phyloP scores from a whole-genome alignment of 2,888 invertebrate genomes.

The Trichogramma dendrolimi region DNA sequence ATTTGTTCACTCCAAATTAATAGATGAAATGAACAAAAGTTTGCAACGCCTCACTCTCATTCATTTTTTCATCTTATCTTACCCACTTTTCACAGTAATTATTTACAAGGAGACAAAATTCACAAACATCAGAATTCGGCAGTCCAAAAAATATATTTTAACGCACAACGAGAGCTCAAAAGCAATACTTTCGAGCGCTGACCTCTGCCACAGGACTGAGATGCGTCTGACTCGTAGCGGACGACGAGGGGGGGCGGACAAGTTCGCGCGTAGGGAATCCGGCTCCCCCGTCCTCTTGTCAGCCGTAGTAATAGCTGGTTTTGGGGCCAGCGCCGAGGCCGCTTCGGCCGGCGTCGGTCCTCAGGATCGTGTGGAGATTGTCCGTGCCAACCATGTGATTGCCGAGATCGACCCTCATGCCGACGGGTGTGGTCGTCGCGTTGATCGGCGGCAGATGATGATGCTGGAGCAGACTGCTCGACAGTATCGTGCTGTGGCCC shows the following conservation, averaged over 20 bases:
- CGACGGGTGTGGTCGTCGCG: conserved; percentile 23
- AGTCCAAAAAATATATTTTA: neutral
- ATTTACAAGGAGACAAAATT: neutral
- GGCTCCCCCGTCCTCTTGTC: conserved; percentile 61
- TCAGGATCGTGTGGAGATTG: conserved; percentile 45
- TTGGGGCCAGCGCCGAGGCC: conserved; percentile 24
- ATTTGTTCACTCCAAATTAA: no score
- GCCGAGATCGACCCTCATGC: conserved; percentile 48
- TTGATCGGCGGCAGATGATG: no score
- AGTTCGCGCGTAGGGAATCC: conserved; percentile 35
- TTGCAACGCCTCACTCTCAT: no score
- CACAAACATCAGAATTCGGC: neutral
- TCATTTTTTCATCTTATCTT: no score
- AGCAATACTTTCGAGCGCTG: conserved; percentile 50
- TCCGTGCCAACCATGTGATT: conserved; percentile 51
- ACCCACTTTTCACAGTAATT: no score
- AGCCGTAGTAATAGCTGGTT: conserved; percentile 64
- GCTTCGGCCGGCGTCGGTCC: conserved; percentile 10
- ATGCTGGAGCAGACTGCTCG: neutral
- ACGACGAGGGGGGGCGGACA: conserved; percentile 41
- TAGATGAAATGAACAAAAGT: no score
- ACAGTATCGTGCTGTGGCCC: conserved; percentile 21
- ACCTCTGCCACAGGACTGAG: conserved; percentile 50
- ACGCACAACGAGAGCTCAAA: conserved; percentile 35
- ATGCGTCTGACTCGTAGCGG: neutral